Evolutionary conservation across 2,797 vertebrate species (phyloP).

Genomic region (Glossophaga mutica): DNA sequence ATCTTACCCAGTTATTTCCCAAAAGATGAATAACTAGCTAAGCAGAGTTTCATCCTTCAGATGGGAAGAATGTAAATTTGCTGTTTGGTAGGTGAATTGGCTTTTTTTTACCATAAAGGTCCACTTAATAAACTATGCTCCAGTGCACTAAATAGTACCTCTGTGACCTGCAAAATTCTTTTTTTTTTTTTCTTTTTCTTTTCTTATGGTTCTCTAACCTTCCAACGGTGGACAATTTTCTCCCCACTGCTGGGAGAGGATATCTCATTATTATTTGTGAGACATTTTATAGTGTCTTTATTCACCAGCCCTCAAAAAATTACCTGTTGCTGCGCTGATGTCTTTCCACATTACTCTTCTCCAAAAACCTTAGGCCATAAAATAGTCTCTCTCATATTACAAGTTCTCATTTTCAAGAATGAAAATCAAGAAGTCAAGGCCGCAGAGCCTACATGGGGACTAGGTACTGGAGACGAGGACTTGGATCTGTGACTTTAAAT

Average conservation of each 20-base stretch:
- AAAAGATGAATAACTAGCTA: conserved; percentile 57
- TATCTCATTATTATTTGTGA: background rate
- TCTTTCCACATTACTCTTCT: background rate
- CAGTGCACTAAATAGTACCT: background rate
- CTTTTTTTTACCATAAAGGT: conserved; percentile 22
- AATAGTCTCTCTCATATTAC: background rate
- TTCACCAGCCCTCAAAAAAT: background rate
- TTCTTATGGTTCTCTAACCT: background rate
- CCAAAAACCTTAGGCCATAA: background rate
- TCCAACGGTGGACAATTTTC: background rate
- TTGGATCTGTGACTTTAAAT: background rate
- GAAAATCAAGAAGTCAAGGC: background rate
- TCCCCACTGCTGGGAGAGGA: background rate
- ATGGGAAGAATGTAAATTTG: conserved; percentile 41
- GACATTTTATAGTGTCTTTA: background rate
- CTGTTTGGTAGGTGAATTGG: conserved; percentile 32
- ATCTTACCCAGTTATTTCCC: conserved; percentile 63
- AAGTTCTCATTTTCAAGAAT: background rate
- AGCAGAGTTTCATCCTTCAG: background rate
- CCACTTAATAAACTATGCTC: conserved; percentile 52
- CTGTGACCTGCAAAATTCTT: background rate
- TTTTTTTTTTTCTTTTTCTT: background rate
- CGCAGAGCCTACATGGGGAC: background rate
- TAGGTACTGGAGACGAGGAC: background rate
- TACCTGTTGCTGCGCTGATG: background rate